phyloP scores from a whole-genome alignment of 2,113 vertebrate genomes.

The Xiphias gladius region DNA sequence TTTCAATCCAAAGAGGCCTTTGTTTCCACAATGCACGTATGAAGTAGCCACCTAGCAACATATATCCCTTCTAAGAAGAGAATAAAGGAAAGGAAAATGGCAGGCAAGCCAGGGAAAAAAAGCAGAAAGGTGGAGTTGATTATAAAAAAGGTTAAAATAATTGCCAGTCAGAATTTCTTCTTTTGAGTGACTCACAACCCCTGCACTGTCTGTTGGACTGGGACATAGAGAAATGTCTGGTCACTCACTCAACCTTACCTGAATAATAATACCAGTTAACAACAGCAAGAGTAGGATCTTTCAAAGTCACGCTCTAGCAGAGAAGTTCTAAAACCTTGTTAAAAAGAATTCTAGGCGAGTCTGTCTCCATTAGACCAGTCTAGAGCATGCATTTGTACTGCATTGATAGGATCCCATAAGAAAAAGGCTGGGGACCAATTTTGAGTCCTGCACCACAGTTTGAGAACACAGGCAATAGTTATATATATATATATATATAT shows the following conservation, averaged over 20 bases:
- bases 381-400: not conserved
- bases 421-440: constrained; percentile 15
- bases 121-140: not conserved
- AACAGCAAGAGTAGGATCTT: not conserved
- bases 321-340: not conserved
- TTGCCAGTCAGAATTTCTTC: not conserved
- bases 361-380: not conserved
- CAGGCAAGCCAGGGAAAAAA: not conserved
- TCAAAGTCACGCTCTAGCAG: not conserved
- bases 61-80: too few species aligned
- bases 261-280: not conserved
- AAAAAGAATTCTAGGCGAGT: not conserved
- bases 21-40: not conserved
- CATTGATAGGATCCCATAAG: not conserved
- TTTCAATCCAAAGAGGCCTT: not conserved
- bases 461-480: not conserved
- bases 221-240: not conserved
- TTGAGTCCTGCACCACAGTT: not conserved
- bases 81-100: not conserved
- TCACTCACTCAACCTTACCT: not conserved
- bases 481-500: too few species aligned
- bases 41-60: not conserved
- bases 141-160: not conserved
- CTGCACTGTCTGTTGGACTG: not conserved
- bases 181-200: not conserved